Base-by-base conservation (phyloP, 1,140 invertebrate genomes). In the Drosophila kohkoa region DNA sequence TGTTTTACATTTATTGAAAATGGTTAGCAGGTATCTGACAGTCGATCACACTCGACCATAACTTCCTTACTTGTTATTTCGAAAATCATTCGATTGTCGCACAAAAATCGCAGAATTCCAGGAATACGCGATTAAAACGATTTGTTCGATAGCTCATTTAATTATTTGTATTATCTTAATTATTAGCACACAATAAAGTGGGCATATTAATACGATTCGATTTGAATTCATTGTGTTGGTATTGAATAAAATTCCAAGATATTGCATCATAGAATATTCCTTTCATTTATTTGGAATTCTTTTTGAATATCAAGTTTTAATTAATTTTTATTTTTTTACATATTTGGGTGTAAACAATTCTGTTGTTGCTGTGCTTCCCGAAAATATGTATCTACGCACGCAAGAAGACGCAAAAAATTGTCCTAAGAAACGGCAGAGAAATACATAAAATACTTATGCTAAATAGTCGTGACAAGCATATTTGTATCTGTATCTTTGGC, bases 261-360 rank as follows among this genome's bases (percentile, higher is more conserved):
- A 43, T 43, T 43, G 41, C 41, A 43, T 43, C 41, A 43, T 43
- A 13, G 11, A 3, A n/a, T 43, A 43, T 13, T 43, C 41, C 41
- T 13, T 43, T 13, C 11, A 6, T 13, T 43, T 43, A n/a, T 13
- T 13, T 13, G 41, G 41, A 43, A 43, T 43, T 41, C 38, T 13
- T 11, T n/a, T n/a, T 4, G 41, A 13, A 43, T 25, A 28, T 43
- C 41, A 32, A 66, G 15, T 60, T 43, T 41, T 57, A 16, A 15
- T 46, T 45, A 25, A 3, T 25, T 25, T 25, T 25, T 25, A 25
- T 15, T 63, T 25, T 49, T 49, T 7, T 73, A 48, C 54, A 1
- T 52, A 25, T 25, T 60, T 32, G 5, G 62, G 65, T 70, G 80
- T 65, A 83, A 82, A 82, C 66, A 82, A 72, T 65, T 57, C 65